These are phyloP conservation scores for Melanocharis versteri DNA, from an alignment of 2,113 vertebrate genomes.

Conservation along the genomic window DNA sequence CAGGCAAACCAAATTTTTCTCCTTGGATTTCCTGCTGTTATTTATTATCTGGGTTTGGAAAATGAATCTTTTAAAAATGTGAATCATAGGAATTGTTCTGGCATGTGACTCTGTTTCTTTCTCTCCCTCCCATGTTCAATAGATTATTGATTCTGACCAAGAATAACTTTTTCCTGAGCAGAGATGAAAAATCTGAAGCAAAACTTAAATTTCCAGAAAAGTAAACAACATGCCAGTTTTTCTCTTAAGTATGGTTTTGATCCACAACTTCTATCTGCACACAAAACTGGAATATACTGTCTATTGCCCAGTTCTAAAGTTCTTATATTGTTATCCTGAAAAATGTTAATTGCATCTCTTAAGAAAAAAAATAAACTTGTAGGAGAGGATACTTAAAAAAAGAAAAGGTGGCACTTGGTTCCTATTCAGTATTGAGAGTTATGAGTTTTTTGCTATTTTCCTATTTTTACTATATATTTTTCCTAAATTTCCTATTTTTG, in stretches of 20 bases:
- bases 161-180: not conserved
- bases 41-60: not conserved
- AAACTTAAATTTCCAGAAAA: not conserved
- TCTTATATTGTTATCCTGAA: not conserved
- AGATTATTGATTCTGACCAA: not conserved
- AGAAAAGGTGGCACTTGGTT: not conserved
- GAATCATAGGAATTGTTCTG: not conserved
- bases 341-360: not conserved
- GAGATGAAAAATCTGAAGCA: not conserved
- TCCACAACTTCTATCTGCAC: not conserved
- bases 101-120: not conserved
- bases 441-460: not conserved
- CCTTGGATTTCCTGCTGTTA: not conserved
- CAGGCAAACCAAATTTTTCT: not conserved
- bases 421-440: accelerated
- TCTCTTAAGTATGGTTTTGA: not conserved
- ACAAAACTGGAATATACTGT: not conserved
- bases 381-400: not conserved
- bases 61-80: not conserved
- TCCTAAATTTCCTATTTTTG: too few relatives aligned
- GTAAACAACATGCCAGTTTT: not conserved
- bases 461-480: too few relatives aligned
- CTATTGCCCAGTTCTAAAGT: not conserved
- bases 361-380: not conserved
- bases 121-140: not conserved